phyloP scores from a whole-genome alignment of 2,113 vertebrate genomes.

The Rhizomys pruinosus region DNA sequence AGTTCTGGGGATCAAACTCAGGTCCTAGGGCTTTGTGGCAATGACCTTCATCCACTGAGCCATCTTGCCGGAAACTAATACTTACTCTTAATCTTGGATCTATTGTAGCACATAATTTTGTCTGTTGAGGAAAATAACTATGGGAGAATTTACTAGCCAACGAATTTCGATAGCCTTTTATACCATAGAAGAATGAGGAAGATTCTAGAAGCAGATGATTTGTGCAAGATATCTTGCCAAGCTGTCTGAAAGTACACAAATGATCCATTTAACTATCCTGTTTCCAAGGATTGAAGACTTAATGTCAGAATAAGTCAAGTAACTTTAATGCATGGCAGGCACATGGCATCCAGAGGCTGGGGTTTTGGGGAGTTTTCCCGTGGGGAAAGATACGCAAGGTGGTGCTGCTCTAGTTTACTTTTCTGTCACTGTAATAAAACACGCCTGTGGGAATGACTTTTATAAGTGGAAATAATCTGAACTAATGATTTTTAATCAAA shows the following conservation, averaged over 20 bases:
- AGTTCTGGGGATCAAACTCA: background rate
- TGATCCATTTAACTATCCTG: too few species aligned
- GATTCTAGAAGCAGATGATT: background rate
- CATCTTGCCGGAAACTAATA: background rate
- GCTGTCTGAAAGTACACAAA: background rate
- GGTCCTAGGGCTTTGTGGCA: too few species aligned
- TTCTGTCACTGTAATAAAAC: too few species aligned
- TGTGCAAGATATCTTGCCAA: background rate
- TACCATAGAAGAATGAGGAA: background rate
- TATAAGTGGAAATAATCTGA: too few species aligned
- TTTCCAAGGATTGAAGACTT: background rate
- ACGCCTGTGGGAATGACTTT: too few species aligned
- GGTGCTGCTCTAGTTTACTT: too few species aligned
- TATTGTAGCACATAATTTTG: background rate
- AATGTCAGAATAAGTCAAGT: background rate
- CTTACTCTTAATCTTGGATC: background rate
- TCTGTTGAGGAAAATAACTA: constrained; percentile 3
- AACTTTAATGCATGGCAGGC: background rate
- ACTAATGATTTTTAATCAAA: too few species aligned
- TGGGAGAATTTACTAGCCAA: constrained; percentile 8
- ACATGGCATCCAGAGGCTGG: background rate
- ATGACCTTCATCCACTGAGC: too few species aligned
- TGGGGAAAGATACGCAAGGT: background rate
- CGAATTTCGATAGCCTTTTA: background rate
- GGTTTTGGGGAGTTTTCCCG: background rate